These are phyloP conservation scores for Crocidura indochinensis DNA, from an alignment of 2,797 vertebrate genomes.

Conservation along the genomic window DNA sequence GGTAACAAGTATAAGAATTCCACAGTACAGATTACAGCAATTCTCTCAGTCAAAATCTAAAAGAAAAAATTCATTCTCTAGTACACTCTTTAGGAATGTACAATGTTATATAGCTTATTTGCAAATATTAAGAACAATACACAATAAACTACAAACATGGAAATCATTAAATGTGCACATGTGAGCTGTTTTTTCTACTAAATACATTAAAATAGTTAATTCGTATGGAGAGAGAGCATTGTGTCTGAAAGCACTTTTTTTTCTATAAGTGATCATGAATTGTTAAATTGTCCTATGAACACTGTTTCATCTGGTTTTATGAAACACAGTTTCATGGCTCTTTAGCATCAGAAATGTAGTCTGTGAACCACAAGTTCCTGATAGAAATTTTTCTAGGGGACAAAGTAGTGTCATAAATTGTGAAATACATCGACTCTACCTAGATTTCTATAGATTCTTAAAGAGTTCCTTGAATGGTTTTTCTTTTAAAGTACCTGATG, in stretches of 20 bases:
- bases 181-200: conserved; percentile 35
- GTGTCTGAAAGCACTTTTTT: conserved; percentile 55
- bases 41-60: conserved; percentile 55
- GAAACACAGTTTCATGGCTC: conserved; percentile 74
- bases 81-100: conserved; percentile 39
- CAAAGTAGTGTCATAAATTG: conserved; percentile 39
- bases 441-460: conserved; percentile 62
- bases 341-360: conserved; percentile 60
- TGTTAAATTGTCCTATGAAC: conserved; percentile 60
- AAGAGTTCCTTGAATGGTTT: conserved; percentile 27
- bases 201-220: conserved; percentile 47
- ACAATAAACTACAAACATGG: conserved; percentile 17
- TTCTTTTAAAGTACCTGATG: conserved; percentile 45
- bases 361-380: not conserved
- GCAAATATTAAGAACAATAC: conserved; percentile 18
- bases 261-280: conserved; percentile 21
- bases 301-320: conserved; percentile 74
- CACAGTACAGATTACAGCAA: conserved; percentile 56
- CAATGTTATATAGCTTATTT: conserved; percentile 7
- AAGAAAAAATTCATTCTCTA: conserved; percentile 38
- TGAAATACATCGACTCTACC: conserved; percentile 47
- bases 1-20: conserved; percentile 28
- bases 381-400: conserved; percentile 36
- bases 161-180: not conserved
- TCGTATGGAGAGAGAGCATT: conserved; percentile 21